Percentiles rank a stretch among this genome's conserved stretches.
Evolutionary conservation across 2,797 vertebrate genomes (phyloP).

Genomic region (Triplophysa yarkandensis): DNA sequence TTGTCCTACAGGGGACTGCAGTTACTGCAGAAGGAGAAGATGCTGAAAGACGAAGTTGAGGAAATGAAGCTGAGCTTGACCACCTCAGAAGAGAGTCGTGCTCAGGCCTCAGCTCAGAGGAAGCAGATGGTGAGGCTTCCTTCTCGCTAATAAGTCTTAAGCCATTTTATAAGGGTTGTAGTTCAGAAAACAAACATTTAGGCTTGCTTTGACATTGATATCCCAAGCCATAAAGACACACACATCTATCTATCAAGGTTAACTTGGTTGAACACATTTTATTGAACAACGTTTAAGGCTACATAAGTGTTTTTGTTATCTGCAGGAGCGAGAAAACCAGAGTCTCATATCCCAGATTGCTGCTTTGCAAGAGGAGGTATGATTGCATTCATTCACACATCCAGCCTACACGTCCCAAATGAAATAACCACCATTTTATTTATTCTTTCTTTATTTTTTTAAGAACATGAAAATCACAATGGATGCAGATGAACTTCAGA

Average conservation of each 20-base stretch:
- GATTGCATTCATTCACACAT: neutral
- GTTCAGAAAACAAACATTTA: neutral
- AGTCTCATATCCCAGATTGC: constrained; percentile 80
- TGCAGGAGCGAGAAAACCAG: constrained; percentile 86
- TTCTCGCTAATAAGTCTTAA: neutral
- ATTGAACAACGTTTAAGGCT: too few relatives aligned
- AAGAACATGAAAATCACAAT: constrained; percentile 78
- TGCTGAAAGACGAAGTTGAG: constrained; percentile 89
- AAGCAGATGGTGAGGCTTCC: constrained; percentile 79
- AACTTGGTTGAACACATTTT: neutral
- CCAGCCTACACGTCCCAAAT: neutral
- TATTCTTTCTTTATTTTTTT: neutral
- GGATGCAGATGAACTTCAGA: constrained; percentile 81
- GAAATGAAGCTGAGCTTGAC: constrained; percentile 83
- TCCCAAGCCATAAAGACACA: neutral
- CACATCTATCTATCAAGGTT: neutral
- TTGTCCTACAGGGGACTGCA: constrained; percentile 78
- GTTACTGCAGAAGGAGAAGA: constrained; percentile 78
- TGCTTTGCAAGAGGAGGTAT: constrained; percentile 89
- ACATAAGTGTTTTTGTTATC: neutral
- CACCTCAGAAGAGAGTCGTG: constrained; percentile 79
- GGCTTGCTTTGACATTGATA: neutral
- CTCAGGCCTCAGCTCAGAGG: constrained; percentile 72
- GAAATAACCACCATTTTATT: neutral
- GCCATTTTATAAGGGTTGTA: too few relatives aligned